These are phyloP conservation scores for Leptobrachium ailaonicum DNA, from an alignment of 2,113 vertebrate species.

Conservation along the genomic window DNA sequence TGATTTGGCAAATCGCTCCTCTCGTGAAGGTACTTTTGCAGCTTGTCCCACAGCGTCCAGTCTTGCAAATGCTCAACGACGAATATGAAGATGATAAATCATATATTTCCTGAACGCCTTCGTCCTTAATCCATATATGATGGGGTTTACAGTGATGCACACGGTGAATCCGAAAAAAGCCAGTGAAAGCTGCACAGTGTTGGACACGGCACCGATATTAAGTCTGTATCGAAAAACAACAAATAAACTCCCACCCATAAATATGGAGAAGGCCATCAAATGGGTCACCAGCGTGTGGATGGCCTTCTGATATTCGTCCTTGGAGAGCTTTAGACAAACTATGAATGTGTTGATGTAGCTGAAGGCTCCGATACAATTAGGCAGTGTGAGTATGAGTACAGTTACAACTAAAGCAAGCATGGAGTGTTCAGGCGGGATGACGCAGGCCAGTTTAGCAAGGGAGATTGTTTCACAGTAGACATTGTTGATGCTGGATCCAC, in stretches of 20 bases:
- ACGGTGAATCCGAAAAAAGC: background rate
- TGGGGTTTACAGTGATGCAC: conserved; percentile 6
- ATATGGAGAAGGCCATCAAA: conserved; percentile 4
- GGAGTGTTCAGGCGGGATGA: background rate
- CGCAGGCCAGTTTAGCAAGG: conserved; percentile 6
- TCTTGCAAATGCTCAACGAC: no score
- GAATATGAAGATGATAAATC: background rate
- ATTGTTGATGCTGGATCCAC: conserved; percentile 24
- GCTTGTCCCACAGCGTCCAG: no score
- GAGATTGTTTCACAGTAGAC: conserved; percentile 29
- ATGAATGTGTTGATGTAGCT: background rate
- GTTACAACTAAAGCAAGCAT: background rate
- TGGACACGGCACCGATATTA: background rate
- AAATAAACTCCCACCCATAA: conserved; percentile 12
- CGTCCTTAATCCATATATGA: conserved; percentile 27
- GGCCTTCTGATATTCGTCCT: conserved; percentile 1
- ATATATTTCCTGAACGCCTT: background rate
- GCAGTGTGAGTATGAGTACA: background rate
- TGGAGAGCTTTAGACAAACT: conserved; percentile 5
- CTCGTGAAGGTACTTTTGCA: no score
- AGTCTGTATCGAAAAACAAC: conserved; percentile 8
- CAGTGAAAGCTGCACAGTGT: background rate
- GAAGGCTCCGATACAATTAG: background rate
- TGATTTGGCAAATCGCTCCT: no score
- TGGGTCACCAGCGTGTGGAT: conserved; percentile 23